Evolutionary conservation across 30 jellyfish, hydroid and myxozoan genomes (phyloP), one percentile per base, ranked within the genome.

Genomic region (Turritopsis rubra): DNA sequence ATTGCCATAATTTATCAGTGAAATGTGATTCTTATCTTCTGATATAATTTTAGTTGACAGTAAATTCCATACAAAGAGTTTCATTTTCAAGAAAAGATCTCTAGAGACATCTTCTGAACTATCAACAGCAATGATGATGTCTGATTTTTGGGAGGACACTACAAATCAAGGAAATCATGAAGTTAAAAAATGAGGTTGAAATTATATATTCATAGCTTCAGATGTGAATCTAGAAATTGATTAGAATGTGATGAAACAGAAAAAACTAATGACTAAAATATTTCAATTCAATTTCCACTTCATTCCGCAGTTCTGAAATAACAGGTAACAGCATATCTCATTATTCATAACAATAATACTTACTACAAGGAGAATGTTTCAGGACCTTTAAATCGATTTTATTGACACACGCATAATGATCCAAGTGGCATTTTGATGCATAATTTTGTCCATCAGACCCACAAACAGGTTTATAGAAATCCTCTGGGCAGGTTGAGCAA

Each of bases 381-480:
- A 88, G 92, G 29, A 85, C 89, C 19, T 29, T 71, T 7, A 82
- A 80, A 24, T 86, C 74, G 21, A 73, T 79, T 70, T 86, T 68
- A 20, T 79, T 41, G 54, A 73, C 71, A 75, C 99, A 93, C 23
- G 96, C 81, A 17, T 68, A 73, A 1, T 80, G 68, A 41, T 74
- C 75, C 77, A 93, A 71, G 73, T 74, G 65, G 75, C 99, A 88
- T 27, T 78, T 88, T 52, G 91, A 79, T 1, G 97, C 94, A 73
- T 93, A 93, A 9, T 91, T 85, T 22, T 68, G 53, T 8, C 92
- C 96, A 88, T 93, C 90, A 54, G 90, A 65, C 24, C 95, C 99
- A 86, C 99, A 93, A 0, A 93, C 89, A 17, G 96, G 96, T 73
- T 79, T 25, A 82, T 85, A 88, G 21, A 4, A 22, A 7, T 85